phyloP scores from a whole-genome alignment of 2,888 invertebrate species.

The Neocrepidodera transversa region DNA sequence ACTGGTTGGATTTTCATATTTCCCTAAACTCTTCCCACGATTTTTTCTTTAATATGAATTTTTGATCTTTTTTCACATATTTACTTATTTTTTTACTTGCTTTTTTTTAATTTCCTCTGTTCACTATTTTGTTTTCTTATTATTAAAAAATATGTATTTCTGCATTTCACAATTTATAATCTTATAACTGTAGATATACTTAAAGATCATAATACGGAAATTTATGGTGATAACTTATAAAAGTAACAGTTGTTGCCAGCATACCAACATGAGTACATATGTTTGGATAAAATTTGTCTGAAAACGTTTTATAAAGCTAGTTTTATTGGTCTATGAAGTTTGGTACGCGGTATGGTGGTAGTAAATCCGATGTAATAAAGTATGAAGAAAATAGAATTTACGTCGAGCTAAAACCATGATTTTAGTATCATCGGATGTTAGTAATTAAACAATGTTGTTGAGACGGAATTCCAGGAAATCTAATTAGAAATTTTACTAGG shows the following conservation, averaged over 20 bases:
- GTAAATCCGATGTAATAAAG: conserved; percentile 19
- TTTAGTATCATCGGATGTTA: conserved; percentile 11
- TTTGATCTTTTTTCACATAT: too few species aligned
- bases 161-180: too few species aligned
- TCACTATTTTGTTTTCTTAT: too few species aligned
- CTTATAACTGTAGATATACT: too few species aligned
- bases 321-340: conserved; percentile 8
- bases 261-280: conserved; percentile 1
- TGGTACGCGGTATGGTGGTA: conserved; percentile 10
- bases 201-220: neutral
- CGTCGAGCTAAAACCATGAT: conserved; percentile 9
- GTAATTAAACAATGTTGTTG: conserved; percentile 9
- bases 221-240: neutral
- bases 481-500: neutral
- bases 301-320: conserved; percentile 7
- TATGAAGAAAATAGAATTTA: conserved; percentile 15
- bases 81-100: too few species aligned
- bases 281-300: conserved; percentile 2
- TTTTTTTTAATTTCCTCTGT: too few species aligned
- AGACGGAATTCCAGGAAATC: neutral
- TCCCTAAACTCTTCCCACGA: too few species aligned
- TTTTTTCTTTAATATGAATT: too few species aligned
- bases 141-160: too few species aligned
- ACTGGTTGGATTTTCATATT: too few species aligned
- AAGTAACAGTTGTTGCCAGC: neutral